Evolutionary conservation across 2,888 invertebrate genomes (phyloP).

Genomic region (Acanthopleura granulata): DNA sequence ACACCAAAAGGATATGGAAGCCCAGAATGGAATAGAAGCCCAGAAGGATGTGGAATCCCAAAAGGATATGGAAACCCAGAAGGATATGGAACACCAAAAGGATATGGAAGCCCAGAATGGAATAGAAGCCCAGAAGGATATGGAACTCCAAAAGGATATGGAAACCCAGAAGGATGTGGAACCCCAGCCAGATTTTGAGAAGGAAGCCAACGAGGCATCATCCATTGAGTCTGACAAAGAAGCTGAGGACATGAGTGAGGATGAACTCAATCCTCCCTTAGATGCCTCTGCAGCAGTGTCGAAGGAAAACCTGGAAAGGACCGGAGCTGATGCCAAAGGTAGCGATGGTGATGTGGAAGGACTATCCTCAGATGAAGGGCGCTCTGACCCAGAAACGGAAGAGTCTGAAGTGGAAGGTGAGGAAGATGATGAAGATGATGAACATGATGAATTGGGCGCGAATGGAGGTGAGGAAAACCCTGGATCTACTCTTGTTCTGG

Average conservation of each 20-base stretch:
- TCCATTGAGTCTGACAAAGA: conserved; percentile 21
- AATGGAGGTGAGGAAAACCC: conserved; percentile 26
- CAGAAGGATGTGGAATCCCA: no score
- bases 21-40: no score
- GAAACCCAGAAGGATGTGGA: conserved; percentile 4
- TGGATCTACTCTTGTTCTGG: neutral
- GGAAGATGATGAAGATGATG: conserved; percentile 21
- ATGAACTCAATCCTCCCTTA: conserved; percentile 25
- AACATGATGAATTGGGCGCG: conserved; percentile 22
- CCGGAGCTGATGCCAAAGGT: conserved; percentile 15
- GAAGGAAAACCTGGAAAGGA: neutral
- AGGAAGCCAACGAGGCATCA: neutral
- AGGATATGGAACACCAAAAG: neutral
- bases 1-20: no score
- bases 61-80: conserved; percentile 10
- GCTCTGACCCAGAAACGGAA: neutral
- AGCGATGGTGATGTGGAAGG: conserved; percentile 21
- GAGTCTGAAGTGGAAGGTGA: conserved; percentile 6
- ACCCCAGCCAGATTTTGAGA: neutral
- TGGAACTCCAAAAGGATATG: conserved; percentile 3
- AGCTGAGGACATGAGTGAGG: conserved; percentile 33
- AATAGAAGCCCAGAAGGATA: no score
- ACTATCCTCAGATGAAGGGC: neutral
- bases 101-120: neutral
- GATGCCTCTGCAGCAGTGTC: neutral